A percentile compares a stretch with the other conserved stretches of the same genome.
Conservation (phyloP, 1,140 invertebrate species). For the Brachionus angularis region DNA sequence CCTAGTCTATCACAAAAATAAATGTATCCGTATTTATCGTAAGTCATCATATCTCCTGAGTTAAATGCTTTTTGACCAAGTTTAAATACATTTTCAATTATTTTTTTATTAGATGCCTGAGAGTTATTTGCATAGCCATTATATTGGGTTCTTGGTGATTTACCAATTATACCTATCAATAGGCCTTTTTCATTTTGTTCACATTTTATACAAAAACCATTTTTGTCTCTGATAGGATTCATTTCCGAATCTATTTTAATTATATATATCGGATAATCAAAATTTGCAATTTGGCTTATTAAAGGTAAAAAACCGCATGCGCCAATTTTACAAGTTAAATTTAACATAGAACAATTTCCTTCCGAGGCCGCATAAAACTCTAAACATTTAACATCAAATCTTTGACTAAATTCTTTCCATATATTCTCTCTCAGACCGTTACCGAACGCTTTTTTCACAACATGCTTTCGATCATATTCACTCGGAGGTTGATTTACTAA, state of each 20-base stretch:
- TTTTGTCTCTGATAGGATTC: constrained; percentile 50
- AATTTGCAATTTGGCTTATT: neutral
- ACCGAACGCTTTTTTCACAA: constrained; percentile 80
- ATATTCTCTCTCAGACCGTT: constrained; percentile 93
- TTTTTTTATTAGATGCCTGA: constrained; percentile 86
- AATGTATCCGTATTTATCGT: constrained; percentile 88
- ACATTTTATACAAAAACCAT: constrained; percentile 74
- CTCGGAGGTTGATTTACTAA: constrained; percentile 77
- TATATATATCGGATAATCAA: constrained; percentile 6
- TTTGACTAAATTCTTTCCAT: constrained; percentile 84
- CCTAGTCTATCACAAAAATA: constrained; percentile 94
- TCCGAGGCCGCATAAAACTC: constrained; percentile 98
- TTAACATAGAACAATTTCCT: constrained; percentile 74
- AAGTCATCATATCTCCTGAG: constrained; percentile 86
- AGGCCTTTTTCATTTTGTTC: constrained; percentile 84
- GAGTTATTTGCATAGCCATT: constrained; percentile 79
- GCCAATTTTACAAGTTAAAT: constrained; percentile 16
- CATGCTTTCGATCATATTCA: constrained; percentile 74
- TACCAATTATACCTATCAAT: constrained; percentile 90
- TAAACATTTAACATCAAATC: constrained; percentile 78
- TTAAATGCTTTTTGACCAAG: constrained; percentile 86
- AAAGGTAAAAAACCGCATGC: constrained; percentile 38
- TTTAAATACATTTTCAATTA: constrained; percentile 80
- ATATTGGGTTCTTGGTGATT: constrained; percentile 61
- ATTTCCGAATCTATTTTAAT: constrained; percentile 39